phyloP scores from a whole-genome alignment of 1,140 invertebrate species.

The Drosophila lini region DNA sequence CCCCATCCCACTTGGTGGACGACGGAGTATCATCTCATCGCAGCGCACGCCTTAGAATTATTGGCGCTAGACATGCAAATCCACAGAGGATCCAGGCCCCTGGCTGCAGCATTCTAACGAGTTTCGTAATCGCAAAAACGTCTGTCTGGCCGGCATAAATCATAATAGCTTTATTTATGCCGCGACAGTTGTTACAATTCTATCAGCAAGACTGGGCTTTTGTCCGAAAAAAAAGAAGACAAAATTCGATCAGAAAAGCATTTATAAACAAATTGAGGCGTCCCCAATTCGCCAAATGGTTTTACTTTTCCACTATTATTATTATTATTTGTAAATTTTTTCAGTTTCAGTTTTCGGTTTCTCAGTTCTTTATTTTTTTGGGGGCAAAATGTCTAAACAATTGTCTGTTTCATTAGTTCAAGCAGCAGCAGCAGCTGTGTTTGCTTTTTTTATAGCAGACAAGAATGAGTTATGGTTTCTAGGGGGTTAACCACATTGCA shows the following conservation, averaged over 20 bases:
- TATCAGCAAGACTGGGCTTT: slow-evolving; percentile 57
- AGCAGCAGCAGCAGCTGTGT: slow-evolving; percentile 61
- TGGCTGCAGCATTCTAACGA: slow-evolving; percentile 48
- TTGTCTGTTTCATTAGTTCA: slow-evolving; percentile 43
- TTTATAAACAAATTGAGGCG: slow-evolving; percentile 70
- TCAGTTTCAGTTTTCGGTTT: slow-evolving; percentile 28
- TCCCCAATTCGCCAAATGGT: slow-evolving; percentile 62
- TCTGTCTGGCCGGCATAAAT: slow-evolving; percentile 66
- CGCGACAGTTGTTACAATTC: slow-evolving; percentile 82
- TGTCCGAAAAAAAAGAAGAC: slow-evolving; percentile 25
- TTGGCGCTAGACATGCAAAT: slow-evolving; percentile 83
- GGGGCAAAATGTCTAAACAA: slow-evolving; percentile 60
- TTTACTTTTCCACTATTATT: slow-evolving; percentile 30
- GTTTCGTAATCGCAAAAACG: slow-evolving; percentile 70
- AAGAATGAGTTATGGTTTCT: slow-evolving; percentile 34
- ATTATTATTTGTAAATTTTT: slow-evolving; percentile 62
- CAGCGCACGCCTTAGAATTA: slow-evolving; percentile 77
- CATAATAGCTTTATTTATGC: slow-evolving; percentile 81
- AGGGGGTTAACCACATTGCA: slow-evolving; percentile 28
- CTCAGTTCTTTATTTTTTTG: background rate
- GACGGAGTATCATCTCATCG: slow-evolving; percentile 54
- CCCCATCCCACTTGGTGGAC: slow-evolving; percentile 44
- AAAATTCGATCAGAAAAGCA: slow-evolving; percentile 28
- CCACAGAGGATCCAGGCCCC: slow-evolving; percentile 33
- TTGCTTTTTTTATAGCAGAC: slow-evolving; percentile 32